These are phyloP conservation scores for Callospermophilus lateralis DNA, from an alignment of 2,113 vertebrate species.

Conservation along the genomic window DNA sequence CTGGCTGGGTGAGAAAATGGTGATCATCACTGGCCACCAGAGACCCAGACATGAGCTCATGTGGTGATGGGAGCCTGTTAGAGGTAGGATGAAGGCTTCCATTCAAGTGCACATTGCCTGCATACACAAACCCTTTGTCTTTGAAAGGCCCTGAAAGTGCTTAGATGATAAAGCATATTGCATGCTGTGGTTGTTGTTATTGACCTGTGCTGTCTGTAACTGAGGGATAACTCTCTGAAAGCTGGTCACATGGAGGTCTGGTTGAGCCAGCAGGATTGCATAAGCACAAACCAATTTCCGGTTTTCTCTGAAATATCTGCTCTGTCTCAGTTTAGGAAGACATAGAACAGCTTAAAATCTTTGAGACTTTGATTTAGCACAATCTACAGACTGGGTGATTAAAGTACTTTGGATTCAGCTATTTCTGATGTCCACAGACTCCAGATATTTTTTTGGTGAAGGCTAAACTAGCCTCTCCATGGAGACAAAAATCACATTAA, in stretches of 20 bases:
- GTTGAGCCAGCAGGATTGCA: not conserved
- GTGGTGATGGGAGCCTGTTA: not conserved
- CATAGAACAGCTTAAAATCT: not conserved
- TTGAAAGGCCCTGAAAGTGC: not conserved
- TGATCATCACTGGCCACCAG: not conserved
- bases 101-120: not conserved
- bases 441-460: not conserved
- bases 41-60: not conserved
- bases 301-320: slow-evolving; percentile 38
- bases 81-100: not conserved
- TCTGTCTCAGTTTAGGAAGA: slow-evolving; percentile 36
- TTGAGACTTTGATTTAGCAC: slow-evolving; percentile 40
- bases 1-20: not conserved
- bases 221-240: not conserved
- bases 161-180: not conserved
- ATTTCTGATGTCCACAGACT: slow-evolving; percentile 44
- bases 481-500: not conserved
- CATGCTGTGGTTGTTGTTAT: not conserved
- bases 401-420: not conserved
- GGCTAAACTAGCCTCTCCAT: not conserved
- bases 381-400: slow-evolving; percentile 36
- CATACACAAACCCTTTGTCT: not conserved
- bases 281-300: not conserved
- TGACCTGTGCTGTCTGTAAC: not conserved
- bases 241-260: not conserved